A percentile compares a stretch with the other conserved stretches of the same genome.
Evolutionary conservation across 2,888 invertebrate genomes (phyloP).

Genomic region (Zaprionus lineosus): DNA sequence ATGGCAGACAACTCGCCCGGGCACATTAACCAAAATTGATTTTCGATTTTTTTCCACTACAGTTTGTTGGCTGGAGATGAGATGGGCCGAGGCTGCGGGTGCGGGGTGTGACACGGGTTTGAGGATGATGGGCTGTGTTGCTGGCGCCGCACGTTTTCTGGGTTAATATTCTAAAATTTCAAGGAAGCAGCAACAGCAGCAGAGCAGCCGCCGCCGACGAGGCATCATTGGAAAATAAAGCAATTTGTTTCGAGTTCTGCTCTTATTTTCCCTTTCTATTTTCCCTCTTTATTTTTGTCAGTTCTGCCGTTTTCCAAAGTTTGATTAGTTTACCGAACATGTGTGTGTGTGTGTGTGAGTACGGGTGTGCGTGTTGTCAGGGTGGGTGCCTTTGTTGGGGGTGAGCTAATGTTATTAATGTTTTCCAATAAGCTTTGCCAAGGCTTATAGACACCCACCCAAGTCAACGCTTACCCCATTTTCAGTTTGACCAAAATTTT

Average conservation of each 20-base stretch:
- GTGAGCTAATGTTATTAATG: constrained; percentile 68
- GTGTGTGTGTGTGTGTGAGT: constrained; percentile 31
- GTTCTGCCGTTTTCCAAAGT: constrained; percentile 49
- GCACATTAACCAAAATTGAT: constrained; percentile 64
- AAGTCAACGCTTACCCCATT: constrained; percentile 23
- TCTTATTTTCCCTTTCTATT: constrained; percentile 6
- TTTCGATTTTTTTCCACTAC: constrained; percentile 51
- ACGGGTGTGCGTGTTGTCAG: not conserved
- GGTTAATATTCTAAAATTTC: constrained; percentile 56
- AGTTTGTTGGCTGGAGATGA: too few species aligned
- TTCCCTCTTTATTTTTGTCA: constrained; percentile 14
- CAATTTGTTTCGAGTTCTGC: constrained; percentile 66
- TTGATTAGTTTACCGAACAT: constrained; percentile 70
- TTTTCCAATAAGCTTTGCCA: constrained; percentile 45
- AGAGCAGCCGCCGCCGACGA: constrained; percentile 34
- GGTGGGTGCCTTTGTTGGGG: not conserved
- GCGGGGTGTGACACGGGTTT: not conserved
- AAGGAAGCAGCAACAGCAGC: constrained; percentile 9
- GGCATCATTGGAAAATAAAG: constrained; percentile 66
- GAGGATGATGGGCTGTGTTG: not conserved
- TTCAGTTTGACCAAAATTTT: constrained; percentile 32
- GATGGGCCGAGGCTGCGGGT: not conserved
- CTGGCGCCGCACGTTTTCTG: constrained; percentile 42
- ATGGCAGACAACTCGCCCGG: constrained; percentile 38
- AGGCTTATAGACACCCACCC: constrained; percentile 35